phyloP scores from a whole-genome alignment of 1,140 invertebrate species.

The Cherax destructor region DNA sequence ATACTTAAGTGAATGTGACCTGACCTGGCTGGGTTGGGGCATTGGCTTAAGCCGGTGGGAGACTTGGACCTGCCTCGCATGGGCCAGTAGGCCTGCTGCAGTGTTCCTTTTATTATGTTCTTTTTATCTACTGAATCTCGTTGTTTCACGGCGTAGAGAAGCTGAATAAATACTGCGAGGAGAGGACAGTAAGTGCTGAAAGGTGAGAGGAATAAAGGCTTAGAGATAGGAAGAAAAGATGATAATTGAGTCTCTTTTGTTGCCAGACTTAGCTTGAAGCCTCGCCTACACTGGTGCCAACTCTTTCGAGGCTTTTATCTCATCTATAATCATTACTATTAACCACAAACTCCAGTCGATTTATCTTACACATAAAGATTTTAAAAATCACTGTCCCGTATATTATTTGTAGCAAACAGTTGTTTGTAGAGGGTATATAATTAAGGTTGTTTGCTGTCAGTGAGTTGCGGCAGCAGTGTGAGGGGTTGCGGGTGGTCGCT shows the following conservation, averaged over 20 bases:
- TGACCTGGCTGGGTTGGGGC: no score
- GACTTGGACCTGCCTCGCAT: no score
- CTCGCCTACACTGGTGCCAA: not conserved
- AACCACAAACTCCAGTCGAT: no score
- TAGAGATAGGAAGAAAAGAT: not conserved
- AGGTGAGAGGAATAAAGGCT: not conserved
- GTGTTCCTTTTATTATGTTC: not conserved
- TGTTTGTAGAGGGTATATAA: not conserved
- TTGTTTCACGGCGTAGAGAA: not conserved
- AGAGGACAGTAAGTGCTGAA: not conserved
- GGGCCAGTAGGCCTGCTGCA: no score
- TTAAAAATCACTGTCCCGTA: no score
- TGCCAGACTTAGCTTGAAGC: not conserved
- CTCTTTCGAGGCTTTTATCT: not conserved
- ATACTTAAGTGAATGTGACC: no score
- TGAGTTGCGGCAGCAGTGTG: not conserved
- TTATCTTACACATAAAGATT: no score
- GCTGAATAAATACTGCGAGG: not conserved
- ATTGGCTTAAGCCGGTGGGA: no score
- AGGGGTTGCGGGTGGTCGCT: not conserved
- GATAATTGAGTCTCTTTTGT: not conserved
- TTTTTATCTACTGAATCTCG: not conserved
- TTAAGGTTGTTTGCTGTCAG: not conserved
- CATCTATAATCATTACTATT: no score
- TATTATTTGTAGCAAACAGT: not conserved